Conservation (phyloP, 2,797 vertebrate genomes). For the Echeneis naucrates region DNA sequence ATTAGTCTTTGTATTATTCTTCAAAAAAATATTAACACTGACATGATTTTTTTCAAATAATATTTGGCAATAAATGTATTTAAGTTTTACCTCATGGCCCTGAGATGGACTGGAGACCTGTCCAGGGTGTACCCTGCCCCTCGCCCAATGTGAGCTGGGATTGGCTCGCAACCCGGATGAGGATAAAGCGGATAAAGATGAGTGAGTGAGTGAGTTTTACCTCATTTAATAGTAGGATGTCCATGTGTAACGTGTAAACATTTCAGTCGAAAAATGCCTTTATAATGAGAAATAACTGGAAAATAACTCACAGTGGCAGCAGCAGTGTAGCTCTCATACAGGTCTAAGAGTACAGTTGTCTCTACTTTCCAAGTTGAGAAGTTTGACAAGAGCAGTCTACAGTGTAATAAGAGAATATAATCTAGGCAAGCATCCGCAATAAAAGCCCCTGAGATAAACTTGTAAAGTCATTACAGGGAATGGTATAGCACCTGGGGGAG, state of each 20-base stretch:
- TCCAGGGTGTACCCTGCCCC: too few relatives aligned
- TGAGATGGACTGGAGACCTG: too few relatives aligned
- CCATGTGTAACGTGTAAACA: neutral
- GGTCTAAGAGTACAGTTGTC: neutral
- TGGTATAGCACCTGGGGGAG: neutral
- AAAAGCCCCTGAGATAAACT: neutral
- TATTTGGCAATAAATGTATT: neutral
- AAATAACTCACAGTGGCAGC: neutral
- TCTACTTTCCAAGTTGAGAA: too few relatives aligned
- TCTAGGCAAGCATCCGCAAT: neutral
- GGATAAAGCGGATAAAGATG: too few relatives aligned
- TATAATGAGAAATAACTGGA: neutral
- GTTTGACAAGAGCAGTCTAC: too few relatives aligned
- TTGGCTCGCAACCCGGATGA: too few relatives aligned
- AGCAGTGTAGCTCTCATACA: neutral
- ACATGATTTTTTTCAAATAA: neutral
- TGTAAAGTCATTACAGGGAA: neutral
- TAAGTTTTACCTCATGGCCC: neutral
- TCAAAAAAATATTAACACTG: constrained; percentile 1
- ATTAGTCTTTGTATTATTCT: neutral
- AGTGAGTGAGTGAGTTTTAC: too few relatives aligned
- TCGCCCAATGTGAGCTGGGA: too few relatives aligned
- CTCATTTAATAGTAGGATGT: neutral
- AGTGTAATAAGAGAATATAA: neutral
- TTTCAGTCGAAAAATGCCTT: neutral